These are phyloP conservation scores for Harpagoxenus sublaevis DNA, from an alignment of 2,888 invertebrate species.

Conservation along the genomic window DNA sequence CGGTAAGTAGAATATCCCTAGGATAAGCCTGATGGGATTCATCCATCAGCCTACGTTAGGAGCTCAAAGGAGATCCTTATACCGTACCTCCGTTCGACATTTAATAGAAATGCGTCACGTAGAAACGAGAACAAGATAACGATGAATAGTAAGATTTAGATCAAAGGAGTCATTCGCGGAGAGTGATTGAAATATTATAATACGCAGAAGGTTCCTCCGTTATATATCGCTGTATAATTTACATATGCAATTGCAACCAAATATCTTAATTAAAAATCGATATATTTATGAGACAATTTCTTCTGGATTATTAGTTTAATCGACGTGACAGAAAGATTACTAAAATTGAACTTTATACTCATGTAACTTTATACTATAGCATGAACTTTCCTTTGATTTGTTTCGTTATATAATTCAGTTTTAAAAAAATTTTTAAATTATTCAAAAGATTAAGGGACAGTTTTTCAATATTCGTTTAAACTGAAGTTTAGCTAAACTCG, in stretches of 20 bases:
- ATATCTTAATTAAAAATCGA: neutral
- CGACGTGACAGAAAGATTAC: neutral
- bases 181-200: neutral
- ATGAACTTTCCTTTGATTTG: neutral
- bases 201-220: neutral
- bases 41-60: conserved; percentile 44
- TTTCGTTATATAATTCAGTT: neutral
- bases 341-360: conserved; percentile 1
- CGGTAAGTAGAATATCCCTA: conserved; percentile 87
- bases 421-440: neutral
- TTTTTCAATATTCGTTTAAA: too few species aligned
- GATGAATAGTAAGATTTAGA: neutral
- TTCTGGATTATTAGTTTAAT: neutral
- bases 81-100: conserved; percentile 9
- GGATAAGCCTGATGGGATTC: conserved; percentile 47
- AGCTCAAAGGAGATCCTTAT: conserved; percentile 18
- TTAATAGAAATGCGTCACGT: conserved; percentile 23
- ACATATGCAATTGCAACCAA: neutral
- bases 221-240: neutral
- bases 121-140: neutral
- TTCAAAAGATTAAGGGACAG: neutral
- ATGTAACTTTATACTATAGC: neutral
- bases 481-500: too few species aligned
- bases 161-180: neutral
- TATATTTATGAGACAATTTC: neutral